These are phyloP conservation scores for Drosophila burlai DNA, from an alignment of 1,140 invertebrate species.

Conservation along the genomic window DNA sequence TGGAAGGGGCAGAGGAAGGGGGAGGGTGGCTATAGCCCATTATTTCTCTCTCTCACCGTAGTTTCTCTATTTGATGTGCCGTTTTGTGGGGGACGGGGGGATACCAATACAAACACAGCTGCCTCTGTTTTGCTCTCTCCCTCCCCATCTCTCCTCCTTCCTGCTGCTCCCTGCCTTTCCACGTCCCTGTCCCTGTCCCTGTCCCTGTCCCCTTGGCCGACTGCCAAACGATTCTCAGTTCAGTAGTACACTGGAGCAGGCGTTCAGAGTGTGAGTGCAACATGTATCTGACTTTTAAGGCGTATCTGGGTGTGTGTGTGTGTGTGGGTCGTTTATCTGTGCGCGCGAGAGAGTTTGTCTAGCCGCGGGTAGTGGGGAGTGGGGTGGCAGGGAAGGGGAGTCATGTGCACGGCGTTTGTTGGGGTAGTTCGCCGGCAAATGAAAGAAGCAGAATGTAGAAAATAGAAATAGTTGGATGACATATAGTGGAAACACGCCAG, in stretches of 20 bases:
- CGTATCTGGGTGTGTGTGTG: constrained; percentile 2
- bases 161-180: not conserved
- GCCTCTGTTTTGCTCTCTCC: constrained; percentile 26
- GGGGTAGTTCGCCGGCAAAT: constrained; percentile 77
- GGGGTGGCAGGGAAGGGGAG: constrained; percentile 6
- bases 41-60: constrained; percentile 20
- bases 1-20: not conserved
- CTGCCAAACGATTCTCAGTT: constrained; percentile 74
- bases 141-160: not conserved
- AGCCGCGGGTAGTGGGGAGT: constrained; percentile 11
- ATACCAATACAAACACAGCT: constrained; percentile 52
- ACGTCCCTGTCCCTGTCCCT: not conserved
- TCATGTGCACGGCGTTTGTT: constrained; percentile 70
- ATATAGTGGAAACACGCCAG: constrained; percentile 15
- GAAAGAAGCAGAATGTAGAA: constrained; percentile 29
- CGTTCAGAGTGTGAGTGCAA: constrained; percentile 68
- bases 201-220: constrained; percentile 55
- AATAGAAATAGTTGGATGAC: constrained; percentile 17
- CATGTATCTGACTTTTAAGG: constrained; percentile 15
- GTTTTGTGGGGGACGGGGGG: constrained; percentile 3
- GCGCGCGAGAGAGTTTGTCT: constrained; percentile 29
- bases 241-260: constrained; percentile 81
- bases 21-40: not conserved
- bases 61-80: constrained; percentile 8
- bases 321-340: constrained; percentile 8